These are phyloP conservation scores for Oxycera nigricornis DNA, from an alignment of 2,888 invertebrate species.

Conservation along the genomic window DNA sequence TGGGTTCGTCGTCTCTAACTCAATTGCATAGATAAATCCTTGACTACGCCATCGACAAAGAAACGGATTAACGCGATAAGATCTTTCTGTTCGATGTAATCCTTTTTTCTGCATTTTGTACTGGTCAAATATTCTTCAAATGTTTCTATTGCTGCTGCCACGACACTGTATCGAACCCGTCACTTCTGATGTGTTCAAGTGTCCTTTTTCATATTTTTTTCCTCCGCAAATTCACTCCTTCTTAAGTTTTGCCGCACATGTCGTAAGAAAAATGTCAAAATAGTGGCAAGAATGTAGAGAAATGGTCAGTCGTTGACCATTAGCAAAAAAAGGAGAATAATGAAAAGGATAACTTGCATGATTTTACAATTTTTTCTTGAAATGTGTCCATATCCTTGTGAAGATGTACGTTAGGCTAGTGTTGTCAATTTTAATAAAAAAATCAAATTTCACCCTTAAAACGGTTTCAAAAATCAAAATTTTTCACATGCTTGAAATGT, in stretches of 20 bases:
- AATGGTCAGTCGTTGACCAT: constrained; percentile 4
- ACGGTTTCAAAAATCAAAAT: too few species aligned
- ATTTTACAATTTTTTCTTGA: background rate
- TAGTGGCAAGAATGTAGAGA: constrained; percentile 12
- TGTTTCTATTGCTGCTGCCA: background rate
- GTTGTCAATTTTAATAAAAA: too few species aligned
- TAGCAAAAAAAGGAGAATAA: background rate
- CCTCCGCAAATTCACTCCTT: background rate
- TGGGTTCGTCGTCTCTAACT: background rate
- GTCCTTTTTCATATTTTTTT: constrained; percentile 14
- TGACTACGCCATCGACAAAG: constrained; percentile 20
- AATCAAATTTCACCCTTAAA: too few species aligned
- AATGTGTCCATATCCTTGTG: background rate
- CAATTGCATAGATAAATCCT: constrained; percentile 24
- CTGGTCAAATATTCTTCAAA: constrained; percentile 18
- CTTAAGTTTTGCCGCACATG: constrained; percentile 37
- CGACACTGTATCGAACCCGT: background rate
- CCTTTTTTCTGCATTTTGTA: constrained; percentile 26
- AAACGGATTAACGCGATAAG: constrained; percentile 39
- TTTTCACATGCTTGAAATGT: too few species aligned
- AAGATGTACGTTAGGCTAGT: too few species aligned
- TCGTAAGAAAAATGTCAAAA: constrained; percentile 40
- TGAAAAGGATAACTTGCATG: constrained; percentile 18
- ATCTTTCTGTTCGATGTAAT: constrained; percentile 30
- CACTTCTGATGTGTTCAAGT: background rate